Conservation (phyloP, 2,888 invertebrate species). For the Philereme vetulata region DNA sequence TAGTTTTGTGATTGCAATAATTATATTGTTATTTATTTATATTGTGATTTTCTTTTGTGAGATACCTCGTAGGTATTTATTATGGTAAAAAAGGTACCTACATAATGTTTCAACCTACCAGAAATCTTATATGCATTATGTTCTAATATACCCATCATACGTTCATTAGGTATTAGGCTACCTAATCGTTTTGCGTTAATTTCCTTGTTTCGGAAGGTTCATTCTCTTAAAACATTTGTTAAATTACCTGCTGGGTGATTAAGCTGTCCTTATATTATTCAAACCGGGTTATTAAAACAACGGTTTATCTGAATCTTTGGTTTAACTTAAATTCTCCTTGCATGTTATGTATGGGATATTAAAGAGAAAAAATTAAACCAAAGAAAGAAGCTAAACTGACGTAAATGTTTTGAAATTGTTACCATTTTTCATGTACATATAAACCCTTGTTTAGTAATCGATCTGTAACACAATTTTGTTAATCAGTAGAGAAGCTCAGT, state of each 20-base stretch:
- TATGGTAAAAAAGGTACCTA: conserved; percentile 4
- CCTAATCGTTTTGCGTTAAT: background rate
- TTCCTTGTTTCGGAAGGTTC: background rate
- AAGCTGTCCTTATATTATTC: conserved; percentile 1
- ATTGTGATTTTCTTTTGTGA: conserved; percentile 21
- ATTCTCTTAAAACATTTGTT: background rate
- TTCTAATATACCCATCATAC: background rate
- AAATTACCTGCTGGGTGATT: background rate
- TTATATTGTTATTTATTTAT: no score
- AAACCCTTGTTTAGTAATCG: conserved; percentile 5
- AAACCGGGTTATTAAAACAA: no score
- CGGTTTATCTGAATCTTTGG: no score
- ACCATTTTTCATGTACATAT: conserved; percentile 28
- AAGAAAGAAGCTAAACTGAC: no score
- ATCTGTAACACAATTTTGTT: conserved; percentile 21
- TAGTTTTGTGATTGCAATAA: conserved; percentile 18
- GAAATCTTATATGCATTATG: conserved; percentile 1
- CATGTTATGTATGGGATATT: no score
- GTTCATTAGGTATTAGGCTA: background rate
- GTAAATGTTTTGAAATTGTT: conserved; percentile 24
- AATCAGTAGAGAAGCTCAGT: conserved; percentile 19
- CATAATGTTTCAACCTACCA: background rate
- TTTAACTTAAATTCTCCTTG: no score
- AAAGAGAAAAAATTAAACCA: no score
- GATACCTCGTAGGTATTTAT: conserved; percentile 22